phyloP scores from a whole-genome alignment of 2,113 vertebrate genomes.

The Silurus asotus region DNA sequence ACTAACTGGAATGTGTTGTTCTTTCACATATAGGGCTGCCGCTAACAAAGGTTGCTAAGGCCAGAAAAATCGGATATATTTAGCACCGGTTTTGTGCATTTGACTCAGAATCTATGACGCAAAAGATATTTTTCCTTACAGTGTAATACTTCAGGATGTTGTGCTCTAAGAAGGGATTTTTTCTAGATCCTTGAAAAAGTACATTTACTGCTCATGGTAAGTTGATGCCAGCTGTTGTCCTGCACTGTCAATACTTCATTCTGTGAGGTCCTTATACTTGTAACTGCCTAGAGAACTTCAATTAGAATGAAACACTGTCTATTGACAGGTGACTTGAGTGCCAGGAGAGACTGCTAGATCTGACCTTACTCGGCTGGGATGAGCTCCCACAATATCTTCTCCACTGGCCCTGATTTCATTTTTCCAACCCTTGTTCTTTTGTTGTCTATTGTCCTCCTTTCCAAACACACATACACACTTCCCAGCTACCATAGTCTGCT shows the following conservation, averaged over 20 bases:
- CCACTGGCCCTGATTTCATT: constrained; percentile 28
- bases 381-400: constrained; percentile 34
- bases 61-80: constrained; percentile 4
- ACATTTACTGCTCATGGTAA: constrained; percentile 32
- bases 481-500: neutral
- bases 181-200: neutral
- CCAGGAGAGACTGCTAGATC: constrained; percentile 50
- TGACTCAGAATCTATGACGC: neutral
- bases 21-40: constrained; percentile 18
- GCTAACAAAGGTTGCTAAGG: constrained; percentile 31
- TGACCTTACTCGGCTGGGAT: constrained; percentile 36
- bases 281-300: constrained; percentile 51
- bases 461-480: neutral
- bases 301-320: constrained; percentile 52
- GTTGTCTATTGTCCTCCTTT: neutral
- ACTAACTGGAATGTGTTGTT: constrained; percentile 8
- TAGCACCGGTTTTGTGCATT: neutral
- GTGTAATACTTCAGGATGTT: neutral
- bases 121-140: neutral
- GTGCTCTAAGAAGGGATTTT: neutral
- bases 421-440: neutral
- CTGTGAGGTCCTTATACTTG: constrained; percentile 47
- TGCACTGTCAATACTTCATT: constrained; percentile 53
- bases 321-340: constrained; percentile 47
- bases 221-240: constrained; percentile 19